Conservation (phyloP, 1,140 invertebrate genomes). For the Physella acuta region DNA sequence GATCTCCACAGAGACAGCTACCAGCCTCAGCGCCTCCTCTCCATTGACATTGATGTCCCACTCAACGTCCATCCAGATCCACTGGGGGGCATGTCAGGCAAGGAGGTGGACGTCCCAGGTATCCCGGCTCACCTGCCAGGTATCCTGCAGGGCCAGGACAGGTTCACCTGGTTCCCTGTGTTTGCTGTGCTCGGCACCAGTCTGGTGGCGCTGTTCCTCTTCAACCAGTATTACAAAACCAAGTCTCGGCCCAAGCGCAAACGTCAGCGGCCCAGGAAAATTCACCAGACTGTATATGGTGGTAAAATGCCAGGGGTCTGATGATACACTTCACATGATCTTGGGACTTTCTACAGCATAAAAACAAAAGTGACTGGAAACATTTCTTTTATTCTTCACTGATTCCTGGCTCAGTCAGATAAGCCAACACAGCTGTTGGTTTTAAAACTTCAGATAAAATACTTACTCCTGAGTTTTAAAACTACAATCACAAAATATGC, state of each 20-base stretch:
- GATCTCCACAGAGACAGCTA: conserved; percentile 68
- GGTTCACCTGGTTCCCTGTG: conserved; percentile 42
- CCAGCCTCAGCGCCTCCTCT: conserved; percentile 73
- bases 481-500: too few species aligned
- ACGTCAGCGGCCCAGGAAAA: conserved; percentile 36
- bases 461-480: background rate
- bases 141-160: conserved; percentile 29
- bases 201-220: conserved; percentile 47
- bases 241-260: conserved; percentile 42
- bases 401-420: background rate
- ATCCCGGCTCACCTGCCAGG: conserved; percentile 16
- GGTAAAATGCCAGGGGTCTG: conserved; percentile 44
- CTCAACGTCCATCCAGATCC: conserved; percentile 26
- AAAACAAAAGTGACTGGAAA: background rate
- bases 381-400: background rate
- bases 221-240: conserved; percentile 49
- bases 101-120: conserved; percentile 23
- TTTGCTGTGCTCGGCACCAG: conserved; percentile 50
- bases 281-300: conserved; percentile 28
- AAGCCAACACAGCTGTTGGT: background rate
- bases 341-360: background rate
- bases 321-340: conserved; percentile 4
- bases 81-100: conserved; percentile 24
- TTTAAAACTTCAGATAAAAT: background rate
- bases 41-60: conserved; percentile 60